Base-by-base conservation (phyloP, 2,113 vertebrate genomes). In the Labeo catla region DNA sequence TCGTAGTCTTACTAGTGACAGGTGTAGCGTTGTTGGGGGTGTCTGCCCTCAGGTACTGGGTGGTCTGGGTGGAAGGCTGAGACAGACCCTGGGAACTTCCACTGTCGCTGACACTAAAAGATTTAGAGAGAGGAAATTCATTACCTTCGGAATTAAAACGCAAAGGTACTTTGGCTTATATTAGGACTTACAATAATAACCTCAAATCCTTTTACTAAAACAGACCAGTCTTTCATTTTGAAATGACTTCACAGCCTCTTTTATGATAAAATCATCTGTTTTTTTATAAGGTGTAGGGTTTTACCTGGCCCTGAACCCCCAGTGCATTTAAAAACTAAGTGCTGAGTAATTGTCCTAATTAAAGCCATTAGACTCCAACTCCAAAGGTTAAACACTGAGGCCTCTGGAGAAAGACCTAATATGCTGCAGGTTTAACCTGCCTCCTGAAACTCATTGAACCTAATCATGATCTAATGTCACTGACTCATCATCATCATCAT, bases 51-150 rank as follows among this genome's bases (percentile, higher is more conserved):
- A 99, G 94, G 93, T 99, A 99, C 93, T 99, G 98, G 0, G 98
- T 99, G 0, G 98, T 99, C 94, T 99, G 98, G 0, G 98, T 99
- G 87, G 98, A 99, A 0, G 98, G 98, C 86, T 99, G 98, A 21
- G 98, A 99, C 45, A 99, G 94, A 13, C 98, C 98, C 93, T 99
- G 98, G 0, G 98, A 99, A 92, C 98, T 99, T 82, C 97, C 97
- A 91, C 97, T 99, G 93, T 98, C 98, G 86, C 98, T 99, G 90
- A 97, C 94, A 90, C 98, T 99, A 94, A 49, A 93, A 91, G 76
- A 45, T 19, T 2, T 89, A 66, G 91, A 50, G 43, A 13, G 4
- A 34, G 74, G 4, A 1, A 63, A 52, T 52, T 0, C 5, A 68
- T 68, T 70, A 39, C 23, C 70, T 82, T 47, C 12, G 19, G 5